Evolutionary conservation across 2,888 invertebrate genomes (phyloP).

Genomic region (Chouioia cunea): DNA sequence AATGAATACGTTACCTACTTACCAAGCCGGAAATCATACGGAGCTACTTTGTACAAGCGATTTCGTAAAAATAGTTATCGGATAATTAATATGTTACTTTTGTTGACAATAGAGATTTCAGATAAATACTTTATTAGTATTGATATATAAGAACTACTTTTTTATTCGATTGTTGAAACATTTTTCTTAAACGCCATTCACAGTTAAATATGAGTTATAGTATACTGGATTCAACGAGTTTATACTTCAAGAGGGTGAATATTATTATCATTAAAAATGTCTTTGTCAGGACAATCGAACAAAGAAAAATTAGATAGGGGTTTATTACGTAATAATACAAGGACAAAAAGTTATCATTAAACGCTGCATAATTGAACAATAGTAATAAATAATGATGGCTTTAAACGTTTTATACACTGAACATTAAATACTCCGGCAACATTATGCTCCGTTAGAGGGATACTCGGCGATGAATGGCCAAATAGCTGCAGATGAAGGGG

Average conservation of each 20-base stretch:
- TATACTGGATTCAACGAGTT: neutral
- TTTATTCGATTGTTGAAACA: constrained; percentile 12
- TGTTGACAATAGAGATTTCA: neutral
- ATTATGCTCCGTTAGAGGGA: too few relatives aligned
- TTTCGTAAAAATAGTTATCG: too few relatives aligned
- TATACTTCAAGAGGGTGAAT: constrained; percentile 24
- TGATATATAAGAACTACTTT: neutral
- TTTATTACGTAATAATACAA: constrained; percentile 27
- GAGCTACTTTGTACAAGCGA: too few relatives aligned
- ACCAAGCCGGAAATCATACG: too few relatives aligned
- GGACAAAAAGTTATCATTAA: constrained; percentile 31
- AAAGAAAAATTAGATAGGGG: constrained; percentile 21
- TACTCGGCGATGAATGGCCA: too few relatives aligned
- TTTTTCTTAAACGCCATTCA: neutral
- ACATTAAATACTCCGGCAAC: too few relatives aligned
- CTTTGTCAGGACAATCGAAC: constrained; percentile 12
- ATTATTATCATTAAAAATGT: constrained; percentile 22
- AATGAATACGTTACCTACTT: too few relatives aligned
- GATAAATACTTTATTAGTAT: constrained; percentile 3
- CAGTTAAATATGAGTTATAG: neutral
- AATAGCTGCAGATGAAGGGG: too few relatives aligned
- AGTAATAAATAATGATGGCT: constrained; percentile 4
- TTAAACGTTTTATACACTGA: too few relatives aligned
- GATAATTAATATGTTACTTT: neutral
- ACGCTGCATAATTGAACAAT: constrained; percentile 15